Base-by-base conservation (phyloP, 2,888 invertebrate genomes). In the Ennomos erosarius region DNA sequence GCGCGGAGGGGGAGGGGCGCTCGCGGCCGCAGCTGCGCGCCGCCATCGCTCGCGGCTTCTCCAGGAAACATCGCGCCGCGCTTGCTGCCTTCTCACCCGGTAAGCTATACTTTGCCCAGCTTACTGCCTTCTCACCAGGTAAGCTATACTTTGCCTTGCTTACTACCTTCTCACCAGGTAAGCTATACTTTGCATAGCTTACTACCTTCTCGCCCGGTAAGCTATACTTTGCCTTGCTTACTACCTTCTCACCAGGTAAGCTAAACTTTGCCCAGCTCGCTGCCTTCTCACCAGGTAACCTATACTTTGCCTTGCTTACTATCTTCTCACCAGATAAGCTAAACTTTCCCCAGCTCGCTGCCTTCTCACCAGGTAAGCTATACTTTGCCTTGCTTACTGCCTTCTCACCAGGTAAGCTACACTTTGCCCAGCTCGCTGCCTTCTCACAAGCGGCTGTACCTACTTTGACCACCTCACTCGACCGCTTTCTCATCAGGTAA, bases 11-110 rank as follows among this genome's bases (percentile, higher is more conserved):
- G 65, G 67, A 74, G 75, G 74, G 81, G 66, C 69, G 85, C 76
- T 93, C 75, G 73, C 93, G 74, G 74, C 93, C 95, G 63, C 91
- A 94, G 73, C 92, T 94, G 68, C 92, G 96, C 55, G 94, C 95
- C 64, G 92, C 93, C 64, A 95, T 96, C 69, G 93, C 95, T 72
- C 93, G 94, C 26, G 26, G 26, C 26, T 26, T 26, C 26, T 26
- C 26, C 26, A 26, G 26, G 26, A 26, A 26, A 26, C 26, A 26
- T 6, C 26, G 26, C 26, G 88, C 88, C 55, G 90, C 92, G 3
- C 86, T 94, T 43, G 81, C 89, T 0, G 69, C 82, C 16, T 87
- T 92, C 57, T 88, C 94, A 0, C 64, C 68, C 80, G 94, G 81
- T 94, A 92, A 73, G 85, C 51, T 26, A 26, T 26, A 26, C 26